These are phyloP conservation scores for Morelia viridis DNA, from an alignment of 2,797 vertebrate genomes.

Conservation along the genomic window DNA sequence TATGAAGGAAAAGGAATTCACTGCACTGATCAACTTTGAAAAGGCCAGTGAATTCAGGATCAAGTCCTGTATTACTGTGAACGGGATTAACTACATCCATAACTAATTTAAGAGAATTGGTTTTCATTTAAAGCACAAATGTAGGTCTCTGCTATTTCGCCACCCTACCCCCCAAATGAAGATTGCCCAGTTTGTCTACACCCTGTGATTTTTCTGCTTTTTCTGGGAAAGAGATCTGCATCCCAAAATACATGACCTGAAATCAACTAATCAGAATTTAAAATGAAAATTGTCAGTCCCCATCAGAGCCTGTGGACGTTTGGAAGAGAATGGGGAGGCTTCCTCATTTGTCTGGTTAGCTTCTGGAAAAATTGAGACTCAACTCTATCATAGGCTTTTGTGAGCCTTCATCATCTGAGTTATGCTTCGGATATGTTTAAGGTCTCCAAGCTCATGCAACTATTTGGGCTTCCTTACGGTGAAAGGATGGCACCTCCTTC, in stretches of 20 bases:
- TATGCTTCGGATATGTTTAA: neutral
- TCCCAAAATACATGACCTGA: constrained; percentile 7
- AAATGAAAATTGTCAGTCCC: neutral
- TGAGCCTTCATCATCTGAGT: neutral
- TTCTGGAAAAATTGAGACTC: neutral
- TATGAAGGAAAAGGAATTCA: neutral
- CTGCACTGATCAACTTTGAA: neutral
- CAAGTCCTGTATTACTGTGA: neutral
- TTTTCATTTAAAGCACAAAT: constrained; percentile 13
- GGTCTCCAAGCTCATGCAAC: neutral
- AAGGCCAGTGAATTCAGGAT: neutral
- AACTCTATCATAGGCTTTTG: neutral
- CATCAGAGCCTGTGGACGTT: neutral
- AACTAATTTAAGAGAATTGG: neutral
- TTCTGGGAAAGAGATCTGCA: constrained; percentile 53
- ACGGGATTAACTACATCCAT: neutral
- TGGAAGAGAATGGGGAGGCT: neutral
- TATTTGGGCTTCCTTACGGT: neutral
- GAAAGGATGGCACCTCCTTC: neutral
- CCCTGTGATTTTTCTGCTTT: constrained; percentile 46
- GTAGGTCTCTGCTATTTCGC: neutral
- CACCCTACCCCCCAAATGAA: neutral
- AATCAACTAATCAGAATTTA: neutral
- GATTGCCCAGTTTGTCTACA: constrained; percentile 44
- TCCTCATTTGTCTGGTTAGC: neutral